A percentile compares a stretch with the other conserved stretches of the same genome.
Conservation (phyloP, 2,797 vertebrate species). For the Scyliorhinus canicula region DNA sequence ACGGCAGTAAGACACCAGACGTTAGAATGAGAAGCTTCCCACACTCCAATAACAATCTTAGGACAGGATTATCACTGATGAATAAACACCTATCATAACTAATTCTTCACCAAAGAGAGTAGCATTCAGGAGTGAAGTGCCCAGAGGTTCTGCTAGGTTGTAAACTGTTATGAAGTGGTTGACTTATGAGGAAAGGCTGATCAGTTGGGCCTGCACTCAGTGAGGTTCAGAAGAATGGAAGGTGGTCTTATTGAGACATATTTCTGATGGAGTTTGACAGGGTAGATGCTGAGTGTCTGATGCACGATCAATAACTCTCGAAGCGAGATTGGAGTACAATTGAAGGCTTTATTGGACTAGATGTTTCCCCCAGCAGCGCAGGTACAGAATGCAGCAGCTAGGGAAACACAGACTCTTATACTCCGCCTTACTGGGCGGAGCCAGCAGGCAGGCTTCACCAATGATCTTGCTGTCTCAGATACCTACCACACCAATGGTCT, state of each 20-base stretch:
- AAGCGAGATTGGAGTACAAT: too few relatives aligned
- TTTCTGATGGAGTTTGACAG: neutral
- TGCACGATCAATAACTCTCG: too few relatives aligned
- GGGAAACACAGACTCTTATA: too few relatives aligned
- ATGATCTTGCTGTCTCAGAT: too few relatives aligned
- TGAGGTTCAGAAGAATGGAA: neutral
- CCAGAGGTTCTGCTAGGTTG: neutral
- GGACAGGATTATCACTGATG: neutral
- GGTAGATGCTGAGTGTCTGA: neutral
- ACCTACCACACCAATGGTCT: too few relatives aligned
- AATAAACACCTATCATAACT: neutral
- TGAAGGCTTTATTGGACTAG: too few relatives aligned
- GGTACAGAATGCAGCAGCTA: too few relatives aligned
- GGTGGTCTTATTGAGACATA: neutral
- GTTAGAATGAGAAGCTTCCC: neutral
- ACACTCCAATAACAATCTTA: neutral
- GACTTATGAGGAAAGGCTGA: neutral
- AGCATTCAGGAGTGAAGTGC: neutral
- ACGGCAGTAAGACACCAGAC: neutral
- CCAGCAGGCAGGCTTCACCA: too few relatives aligned
- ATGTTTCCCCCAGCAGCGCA: too few relatives aligned
- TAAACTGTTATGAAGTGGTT: neutral
- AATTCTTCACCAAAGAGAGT: neutral
- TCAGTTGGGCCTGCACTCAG: neutral
- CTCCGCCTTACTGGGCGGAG: too few relatives aligned